A percentile compares a stretch with the other conserved stretches of the same genome.
Conservation (phyloP, 2,113 vertebrate genomes). For the Hippoglossus stenolepis region DNA sequence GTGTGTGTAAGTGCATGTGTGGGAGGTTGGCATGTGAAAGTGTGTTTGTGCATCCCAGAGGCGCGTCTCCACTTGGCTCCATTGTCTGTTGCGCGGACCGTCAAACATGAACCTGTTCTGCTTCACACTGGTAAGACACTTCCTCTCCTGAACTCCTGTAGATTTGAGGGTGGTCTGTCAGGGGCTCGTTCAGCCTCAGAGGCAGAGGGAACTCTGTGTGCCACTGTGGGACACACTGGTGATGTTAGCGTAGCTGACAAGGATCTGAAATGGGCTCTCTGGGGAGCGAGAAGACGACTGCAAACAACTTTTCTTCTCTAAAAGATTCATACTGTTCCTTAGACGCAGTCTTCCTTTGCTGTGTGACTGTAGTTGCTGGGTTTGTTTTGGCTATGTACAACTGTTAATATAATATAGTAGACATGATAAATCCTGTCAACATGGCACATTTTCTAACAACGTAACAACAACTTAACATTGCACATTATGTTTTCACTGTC, state of each 20-base stretch:
- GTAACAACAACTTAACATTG: neutral
- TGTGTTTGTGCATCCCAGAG: slow-evolving; percentile 21
- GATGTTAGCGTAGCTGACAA: slow-evolving; percentile 41
- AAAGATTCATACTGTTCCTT: neutral
- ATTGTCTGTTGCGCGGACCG: slow-evolving; percentile 39
- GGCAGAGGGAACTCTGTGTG: neutral
- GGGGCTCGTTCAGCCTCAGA: neutral
- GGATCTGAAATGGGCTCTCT: slow-evolving; percentile 24
- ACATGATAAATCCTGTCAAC: neutral
- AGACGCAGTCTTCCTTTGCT: neutral
- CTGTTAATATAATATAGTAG: neutral
- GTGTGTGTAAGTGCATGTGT: neutral
- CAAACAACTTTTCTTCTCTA: slow-evolving; percentile 20
- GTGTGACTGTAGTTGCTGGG: neutral
- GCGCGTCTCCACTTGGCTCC: slow-evolving; percentile 38
- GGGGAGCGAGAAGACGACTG: slow-evolving; percentile 7
- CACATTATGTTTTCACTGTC: neutral
- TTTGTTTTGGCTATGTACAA: neutral
- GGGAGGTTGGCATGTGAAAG: slow-evolving; percentile 39
- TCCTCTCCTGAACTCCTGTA: neutral
- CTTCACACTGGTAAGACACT: slow-evolving; percentile 91
- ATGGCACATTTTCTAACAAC: neutral
- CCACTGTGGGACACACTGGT: slow-evolving; percentile 13
- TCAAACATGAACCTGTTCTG: slow-evolving; percentile 94
- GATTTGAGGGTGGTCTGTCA: neutral